Evolutionary conservation across 1,140 invertebrate species (phyloP).

Genomic region (Macrobrachium rosenbergii): DNA sequence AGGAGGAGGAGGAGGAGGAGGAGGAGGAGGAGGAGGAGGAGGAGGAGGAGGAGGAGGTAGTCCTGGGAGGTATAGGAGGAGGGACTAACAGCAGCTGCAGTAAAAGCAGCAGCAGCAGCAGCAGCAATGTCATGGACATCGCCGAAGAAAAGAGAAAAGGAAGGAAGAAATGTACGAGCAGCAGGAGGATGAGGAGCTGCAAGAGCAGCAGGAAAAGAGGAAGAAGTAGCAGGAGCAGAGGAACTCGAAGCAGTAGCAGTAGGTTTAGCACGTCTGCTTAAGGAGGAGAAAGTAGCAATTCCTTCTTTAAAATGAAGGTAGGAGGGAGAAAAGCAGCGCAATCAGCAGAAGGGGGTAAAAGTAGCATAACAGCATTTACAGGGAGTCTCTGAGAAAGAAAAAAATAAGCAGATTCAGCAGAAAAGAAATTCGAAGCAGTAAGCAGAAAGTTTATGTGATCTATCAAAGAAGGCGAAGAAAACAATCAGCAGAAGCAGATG

Average conservation of each 20-base stretch:
- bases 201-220: background rate
- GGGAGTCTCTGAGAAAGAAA: too few species aligned
- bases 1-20: background rate
- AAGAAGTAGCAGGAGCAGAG: background rate
- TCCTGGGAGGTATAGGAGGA: background rate
- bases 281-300: background rate
- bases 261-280: too few species aligned
- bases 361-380: background rate
- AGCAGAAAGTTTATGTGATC: too few species aligned
- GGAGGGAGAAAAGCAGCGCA: background rate
- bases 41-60: background rate
- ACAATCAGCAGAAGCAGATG: too few species aligned
- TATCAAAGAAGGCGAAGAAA: too few species aligned
- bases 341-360: background rate
- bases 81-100: background rate
- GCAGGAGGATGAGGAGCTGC: background rate
- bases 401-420: too few species aligned
- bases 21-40: background rate
- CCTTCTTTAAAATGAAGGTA: background rate
- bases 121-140: background rate
- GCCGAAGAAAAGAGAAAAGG: background rate
- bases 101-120: background rate
- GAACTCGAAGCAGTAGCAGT: background rate
- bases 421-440: too few species aligned
- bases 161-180: background rate